A percentile compares a stretch with the other conserved stretches of the same genome.
Evolutionary conservation across 37 sponge, comb jelly and placozoan species (phyloP).

Genomic region (Cladorhizidae sp.): DNA sequence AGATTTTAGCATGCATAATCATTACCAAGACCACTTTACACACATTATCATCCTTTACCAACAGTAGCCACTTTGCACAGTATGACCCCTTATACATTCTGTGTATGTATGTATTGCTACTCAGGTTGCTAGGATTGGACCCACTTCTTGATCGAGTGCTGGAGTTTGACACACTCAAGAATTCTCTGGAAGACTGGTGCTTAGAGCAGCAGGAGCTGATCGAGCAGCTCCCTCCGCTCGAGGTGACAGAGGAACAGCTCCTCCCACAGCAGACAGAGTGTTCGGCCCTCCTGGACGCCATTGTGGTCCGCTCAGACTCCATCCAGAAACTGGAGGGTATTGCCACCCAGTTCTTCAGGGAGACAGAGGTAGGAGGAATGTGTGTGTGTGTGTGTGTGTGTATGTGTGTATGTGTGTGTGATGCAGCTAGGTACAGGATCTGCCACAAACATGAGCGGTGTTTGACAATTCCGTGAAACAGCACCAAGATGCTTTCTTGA

Average conservation of each 20-base stretch:
- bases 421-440: too few relatives aligned
- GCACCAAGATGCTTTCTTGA: too few relatives aligned
- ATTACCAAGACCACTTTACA: too few relatives aligned
- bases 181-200: slow-evolving; percentile 63
- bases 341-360: slow-evolving; percentile 31
- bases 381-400: not conserved
- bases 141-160: slow-evolving; percentile 28
- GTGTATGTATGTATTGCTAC: not conserved
- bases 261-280: slow-evolving; percentile 22
- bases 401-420: not conserved
- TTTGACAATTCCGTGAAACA: too few relatives aligned
- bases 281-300: not conserved
- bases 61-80: too few relatives aligned
- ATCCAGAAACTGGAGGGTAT: slow-evolving; percentile 35
- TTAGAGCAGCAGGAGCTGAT: slow-evolving; percentile 28
- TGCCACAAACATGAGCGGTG: too few relatives aligned
- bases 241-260: slow-evolving; percentile 49
- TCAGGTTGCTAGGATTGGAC: slow-evolving; percentile 32
- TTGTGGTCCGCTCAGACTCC: not conserved
- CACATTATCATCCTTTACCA: too few relatives aligned
- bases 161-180: slow-evolving; percentile 46
- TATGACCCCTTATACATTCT: too few relatives aligned
- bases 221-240: slow-evolving; percentile 51
- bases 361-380: slow-evolving; percentile 40
- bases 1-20: too few relatives aligned